Conservation (phyloP, 2,888 invertebrate species). For the Hydraecia micacea region DNA sequence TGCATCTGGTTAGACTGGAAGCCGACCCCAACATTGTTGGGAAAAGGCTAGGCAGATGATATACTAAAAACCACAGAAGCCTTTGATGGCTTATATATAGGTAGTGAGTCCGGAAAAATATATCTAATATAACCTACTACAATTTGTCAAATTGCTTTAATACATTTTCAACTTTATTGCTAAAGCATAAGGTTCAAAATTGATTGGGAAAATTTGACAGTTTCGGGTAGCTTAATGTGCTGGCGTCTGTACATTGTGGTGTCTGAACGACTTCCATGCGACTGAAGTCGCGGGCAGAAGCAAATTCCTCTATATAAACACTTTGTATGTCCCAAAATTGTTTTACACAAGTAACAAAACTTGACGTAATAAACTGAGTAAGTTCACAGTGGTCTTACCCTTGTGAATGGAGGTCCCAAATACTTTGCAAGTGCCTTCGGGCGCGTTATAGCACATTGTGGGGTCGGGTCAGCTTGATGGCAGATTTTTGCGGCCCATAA, state of each 20-base stretch:
- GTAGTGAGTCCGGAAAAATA: too few species aligned
- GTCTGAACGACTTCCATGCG: not conserved
- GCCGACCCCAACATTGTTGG: too few species aligned
- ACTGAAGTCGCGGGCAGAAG: not conserved
- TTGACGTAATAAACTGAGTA: conserved; percentile 53
- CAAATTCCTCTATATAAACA: conserved; percentile 1
- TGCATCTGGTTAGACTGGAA: too few species aligned
- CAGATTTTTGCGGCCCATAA: conserved; percentile 43
- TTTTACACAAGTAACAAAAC: conserved; percentile 50
- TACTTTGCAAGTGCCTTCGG: conserved; percentile 51
- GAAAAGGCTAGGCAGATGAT: too few species aligned
- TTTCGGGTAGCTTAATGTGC: too few species aligned
- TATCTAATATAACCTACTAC: too few species aligned
- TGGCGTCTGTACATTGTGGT: not conserved
- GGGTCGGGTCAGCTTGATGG: conserved; percentile 8
- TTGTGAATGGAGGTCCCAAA: conserved; percentile 54
- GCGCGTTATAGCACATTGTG: conserved; percentile 43
- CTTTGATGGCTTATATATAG: too few species aligned
- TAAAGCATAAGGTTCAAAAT: too few species aligned
- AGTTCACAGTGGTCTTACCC: conserved; percentile 45
- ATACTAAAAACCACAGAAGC: too few species aligned
- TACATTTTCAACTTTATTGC: too few species aligned
- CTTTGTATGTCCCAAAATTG: conserved; percentile 28
- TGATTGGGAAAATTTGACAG: too few species aligned
- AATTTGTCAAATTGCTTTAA: too few species aligned